A percentile compares a stretch with the other conserved stretches of the same genome.
Evolutionary conservation across 2,113 vertebrate species (phyloP).

Genomic region (Thryonomys swinderianus): DNA sequence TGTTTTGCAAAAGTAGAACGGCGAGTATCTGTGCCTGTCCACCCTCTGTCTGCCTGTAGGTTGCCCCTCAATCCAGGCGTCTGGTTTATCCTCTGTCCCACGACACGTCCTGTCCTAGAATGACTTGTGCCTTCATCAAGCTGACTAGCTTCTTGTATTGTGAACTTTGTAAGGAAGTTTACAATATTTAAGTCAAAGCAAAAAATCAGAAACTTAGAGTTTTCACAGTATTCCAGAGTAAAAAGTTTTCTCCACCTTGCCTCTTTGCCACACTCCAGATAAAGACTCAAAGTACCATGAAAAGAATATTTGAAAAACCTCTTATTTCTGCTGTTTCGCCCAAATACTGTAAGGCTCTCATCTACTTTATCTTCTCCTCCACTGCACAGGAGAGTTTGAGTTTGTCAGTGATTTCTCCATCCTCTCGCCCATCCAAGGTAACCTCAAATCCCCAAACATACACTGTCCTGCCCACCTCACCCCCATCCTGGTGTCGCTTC

Average conservation of each 20-base stretch:
- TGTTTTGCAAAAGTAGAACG: background rate
- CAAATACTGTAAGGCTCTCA: background rate
- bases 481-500: background rate
- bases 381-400: background rate
- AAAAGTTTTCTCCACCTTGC: background rate
- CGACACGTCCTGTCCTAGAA: background rate
- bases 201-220: background rate
- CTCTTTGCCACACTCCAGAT: background rate
- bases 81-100: background rate
- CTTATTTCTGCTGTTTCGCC: background rate
- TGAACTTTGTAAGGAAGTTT: background rate
- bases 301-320: background rate
- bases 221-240: background rate
- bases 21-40: background rate
- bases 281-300: background rate
- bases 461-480: background rate
- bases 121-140: background rate
- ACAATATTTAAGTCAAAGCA: background rate
- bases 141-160: background rate
- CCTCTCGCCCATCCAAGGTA: background rate
- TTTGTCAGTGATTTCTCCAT: background rate
- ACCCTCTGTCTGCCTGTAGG: background rate
- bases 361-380: background rate
- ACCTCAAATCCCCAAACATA: background rate
- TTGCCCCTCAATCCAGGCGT: background rate